Evolutionary conservation across 2,888 invertebrate genomes (phyloP), one percentile per base, ranked within the genome.

Genomic region (Hydrotaea diabolus): DNA sequence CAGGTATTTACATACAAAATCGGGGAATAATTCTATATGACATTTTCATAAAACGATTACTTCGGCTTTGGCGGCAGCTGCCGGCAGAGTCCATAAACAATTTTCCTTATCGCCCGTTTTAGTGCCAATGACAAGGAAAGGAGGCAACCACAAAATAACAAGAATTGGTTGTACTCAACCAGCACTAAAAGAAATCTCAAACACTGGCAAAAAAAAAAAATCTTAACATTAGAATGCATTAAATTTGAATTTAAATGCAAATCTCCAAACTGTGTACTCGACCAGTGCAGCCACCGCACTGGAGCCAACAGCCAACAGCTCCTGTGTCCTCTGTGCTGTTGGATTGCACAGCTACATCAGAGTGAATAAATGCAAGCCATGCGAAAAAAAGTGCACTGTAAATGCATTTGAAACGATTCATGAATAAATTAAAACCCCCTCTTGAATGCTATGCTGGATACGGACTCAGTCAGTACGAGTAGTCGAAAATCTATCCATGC

Each of bases 341-440:
- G n/a, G n/a, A n/a, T 43, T 43, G 43, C 43, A 15, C 5, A 2
- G n/a, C n/a, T 62, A 31, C 62, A 62, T 36, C n/a, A 31, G 31
- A 31, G 23, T 62, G 26, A 62, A 62, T 62, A 62, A 36, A 31
- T 15, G 21, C 62, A 62, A 36, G 31, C 17, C 15, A 62, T 21
- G 59, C 26, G 76, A 49, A 7, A 7, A 31, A 31, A 46, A 53
- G n/a, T n/a, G n/a, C n/a, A n/a, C n/a, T n/a, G n/a, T n/a, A 64
- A 73, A 15, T 75, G 75, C 75, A 81, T 81, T 75, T 64, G 78
- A 66, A 66, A 81, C 78, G 78, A 81, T 13, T 84, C 84, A 84
- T 84, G 84, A 84, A 84, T 84, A 84, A 84, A 78, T 84, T 81
- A 84, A 84, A 78, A 73, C 66, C 76, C 26, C 62, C 31, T 15